Base-by-base conservation (phyloP, 2,113 vertebrate genomes). In the Siniperca chuatsi region DNA sequence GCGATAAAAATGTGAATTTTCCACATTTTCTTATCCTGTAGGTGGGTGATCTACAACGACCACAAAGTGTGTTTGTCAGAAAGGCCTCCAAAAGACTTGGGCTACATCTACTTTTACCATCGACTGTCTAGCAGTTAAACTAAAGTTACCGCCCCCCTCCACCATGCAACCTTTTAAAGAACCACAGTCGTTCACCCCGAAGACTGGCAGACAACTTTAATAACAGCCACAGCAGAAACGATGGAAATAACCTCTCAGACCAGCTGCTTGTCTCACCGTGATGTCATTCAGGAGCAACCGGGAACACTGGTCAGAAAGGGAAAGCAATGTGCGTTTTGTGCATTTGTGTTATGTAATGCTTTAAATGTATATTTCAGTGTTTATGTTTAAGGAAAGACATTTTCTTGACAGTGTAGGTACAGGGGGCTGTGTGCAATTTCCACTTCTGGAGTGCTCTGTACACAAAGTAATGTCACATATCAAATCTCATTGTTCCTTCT, bases 1-100 rank as follows among this genome's bases (percentile, higher is more conserved):
- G 71, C 10, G 48, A 25, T 37, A 23, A 52, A 65, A 75, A 52
- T 16, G 6, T 33, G 9, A 11, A 11, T n/a, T 15, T 20, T 64
- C 12, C 4, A 54, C 42, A 57, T 60, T 42, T 16, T 13, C 75
- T 37, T 16, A 25, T 20, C 33, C 78, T 94, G 81, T 92, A 99
- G 98, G 91, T 99, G 98, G 98, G 96, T 99, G 91, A 99, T 99
- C 95, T 99, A 98, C 96, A 99, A 99, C 1, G 98, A 99, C 95
- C 96, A 99, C 92, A 99, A 96, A 96, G 98, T 99, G 76, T 98
- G 97, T 96, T 97, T 98, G 94, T 99, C 98, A 66, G 98, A 99
- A 94, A 96, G 96, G 89, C 98, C 98, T 93, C 98, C 98, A 64
- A 99, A 97, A 96, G 98, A 99, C 94, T 96, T 99, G 95, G 98